phyloP scores from a whole-genome alignment of 1,140 invertebrate genomes.

The Monochamus saltuarius region DNA sequence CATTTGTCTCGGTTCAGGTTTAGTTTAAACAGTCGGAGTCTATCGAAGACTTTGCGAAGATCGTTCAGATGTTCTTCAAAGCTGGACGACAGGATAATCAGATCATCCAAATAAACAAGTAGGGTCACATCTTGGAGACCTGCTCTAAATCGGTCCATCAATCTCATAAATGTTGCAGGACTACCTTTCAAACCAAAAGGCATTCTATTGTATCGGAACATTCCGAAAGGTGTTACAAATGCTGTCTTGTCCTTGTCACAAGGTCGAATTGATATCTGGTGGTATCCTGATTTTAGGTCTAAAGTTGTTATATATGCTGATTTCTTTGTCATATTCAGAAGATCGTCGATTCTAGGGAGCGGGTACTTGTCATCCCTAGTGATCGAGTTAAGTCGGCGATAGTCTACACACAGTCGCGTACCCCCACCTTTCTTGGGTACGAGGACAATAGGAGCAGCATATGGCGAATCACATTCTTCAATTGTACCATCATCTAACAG shows the following conservation, averaged over 20 bases:
- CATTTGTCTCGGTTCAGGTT: background rate
- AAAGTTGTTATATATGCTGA: conserved; percentile 50
- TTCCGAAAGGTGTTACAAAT: too few relatives aligned
- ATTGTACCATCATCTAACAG: too few relatives aligned
- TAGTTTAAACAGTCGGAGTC: conserved; percentile 18
- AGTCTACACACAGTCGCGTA: too few relatives aligned
- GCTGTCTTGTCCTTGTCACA: too few relatives aligned
- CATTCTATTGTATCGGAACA: conserved; percentile 32
- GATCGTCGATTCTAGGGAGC: too few relatives aligned
- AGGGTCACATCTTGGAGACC: conserved; percentile 1
- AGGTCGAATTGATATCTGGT: conserved; percentile 43
- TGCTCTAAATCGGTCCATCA: conserved; percentile 43
- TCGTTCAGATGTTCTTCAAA: conserved; percentile 7
- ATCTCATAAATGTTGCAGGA: conserved; percentile 44
- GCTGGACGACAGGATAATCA: conserved; percentile 5
- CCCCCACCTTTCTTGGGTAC: too few relatives aligned
- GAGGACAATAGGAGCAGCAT: too few relatives aligned
- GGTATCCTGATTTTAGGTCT: conserved; percentile 51
- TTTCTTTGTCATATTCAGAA: too few relatives aligned
- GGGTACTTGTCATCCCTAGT: too few relatives aligned
- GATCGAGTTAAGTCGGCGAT: too few relatives aligned
- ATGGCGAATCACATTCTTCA: too few relatives aligned
- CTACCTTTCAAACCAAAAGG: conserved; percentile 45
- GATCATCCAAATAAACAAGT: conserved; percentile 12
- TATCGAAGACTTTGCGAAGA: background rate